Percentiles rank a stretch among this genome's conserved stretches.
Evolutionary conservation across 64 coral and sea anemone species (phyloP).

Genomic region (Montipora sp.): DNA sequence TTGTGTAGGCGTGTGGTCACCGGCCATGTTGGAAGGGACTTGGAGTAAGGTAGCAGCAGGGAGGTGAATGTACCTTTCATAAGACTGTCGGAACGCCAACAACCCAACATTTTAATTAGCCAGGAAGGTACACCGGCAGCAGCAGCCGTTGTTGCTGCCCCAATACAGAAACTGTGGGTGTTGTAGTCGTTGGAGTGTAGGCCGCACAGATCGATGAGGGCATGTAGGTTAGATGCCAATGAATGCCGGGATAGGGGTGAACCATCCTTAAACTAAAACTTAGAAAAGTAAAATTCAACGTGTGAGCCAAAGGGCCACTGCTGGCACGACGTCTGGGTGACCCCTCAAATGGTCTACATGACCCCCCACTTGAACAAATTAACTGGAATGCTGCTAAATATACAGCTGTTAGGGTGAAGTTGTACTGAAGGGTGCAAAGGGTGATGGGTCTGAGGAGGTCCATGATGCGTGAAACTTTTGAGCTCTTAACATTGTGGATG

Average conservation of each 20-base stretch:
- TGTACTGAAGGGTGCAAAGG: background rate
- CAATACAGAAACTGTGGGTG: background rate
- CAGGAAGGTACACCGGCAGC: background rate
- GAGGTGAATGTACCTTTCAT: too few relatives aligned
- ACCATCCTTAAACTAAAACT: background rate
- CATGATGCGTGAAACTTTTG: slow-evolving; percentile 3
- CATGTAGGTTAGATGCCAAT: slow-evolving; percentile 5
- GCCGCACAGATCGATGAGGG: background rate
- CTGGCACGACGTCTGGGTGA: too few relatives aligned
- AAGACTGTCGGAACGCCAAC: too few relatives aligned
- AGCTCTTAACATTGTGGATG: background rate
- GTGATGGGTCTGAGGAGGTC: background rate
- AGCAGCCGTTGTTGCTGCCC: background rate
- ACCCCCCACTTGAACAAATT: too few relatives aligned
- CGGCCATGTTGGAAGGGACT: too few relatives aligned
- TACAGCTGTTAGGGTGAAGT: background rate
- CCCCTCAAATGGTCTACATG: too few relatives aligned
- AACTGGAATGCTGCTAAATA: too few relatives aligned
- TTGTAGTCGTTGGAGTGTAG: background rate
- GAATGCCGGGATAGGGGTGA: background rate
- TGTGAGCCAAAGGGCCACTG: too few relatives aligned
- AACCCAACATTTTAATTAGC: background rate
- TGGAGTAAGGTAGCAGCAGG: too few relatives aligned
- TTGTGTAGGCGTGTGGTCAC: too few relatives aligned
- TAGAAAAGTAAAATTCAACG: too few relatives aligned